Conservation (phyloP, 1,140 invertebrate species). For the Euura saliciscinereae region DNA sequence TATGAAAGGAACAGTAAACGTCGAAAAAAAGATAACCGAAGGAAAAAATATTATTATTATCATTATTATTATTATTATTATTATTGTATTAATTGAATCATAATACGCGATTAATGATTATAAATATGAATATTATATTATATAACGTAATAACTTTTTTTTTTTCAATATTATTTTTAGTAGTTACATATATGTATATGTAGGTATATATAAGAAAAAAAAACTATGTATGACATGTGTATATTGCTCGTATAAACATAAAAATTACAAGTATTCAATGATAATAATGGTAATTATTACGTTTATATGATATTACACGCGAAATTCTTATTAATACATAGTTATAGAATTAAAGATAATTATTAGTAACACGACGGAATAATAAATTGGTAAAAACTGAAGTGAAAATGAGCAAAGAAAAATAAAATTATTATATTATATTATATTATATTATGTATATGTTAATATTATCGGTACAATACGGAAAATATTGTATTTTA, state of each 20-base stretch:
- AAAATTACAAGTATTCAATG: too few species aligned
- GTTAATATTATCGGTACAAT: background rate
- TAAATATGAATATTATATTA: slow-evolving; percentile 10
- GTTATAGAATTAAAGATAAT: too few species aligned
- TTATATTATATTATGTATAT: background rate
- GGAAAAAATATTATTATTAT: background rate
- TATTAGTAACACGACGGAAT: background rate
- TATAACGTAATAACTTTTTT: too few species aligned
- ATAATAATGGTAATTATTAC: too few species aligned
- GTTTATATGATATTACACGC: background rate
- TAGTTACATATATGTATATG: slow-evolving; percentile 8
- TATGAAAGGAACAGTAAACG: background rate
- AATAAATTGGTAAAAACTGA: slow-evolving; percentile 10
- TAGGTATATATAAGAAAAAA: slow-evolving; percentile 14
- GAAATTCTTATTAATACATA: slow-evolving; percentile 1
- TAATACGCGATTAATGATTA: background rate
- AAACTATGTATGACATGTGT: too few species aligned
- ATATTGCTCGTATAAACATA: too few species aligned
- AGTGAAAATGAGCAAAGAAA: slow-evolving; percentile 9
- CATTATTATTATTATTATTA: background rate
- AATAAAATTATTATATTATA: slow-evolving; percentile 14
- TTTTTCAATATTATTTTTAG: too few species aligned
- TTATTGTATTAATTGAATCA: background rate
- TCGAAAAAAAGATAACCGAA: background rate
- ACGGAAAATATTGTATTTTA: slow-evolving; percentile 12